These are phyloP conservation scores for Cordilura impudica DNA, from an alignment of 2,888 invertebrate genomes.

Conservation along the genomic window DNA sequence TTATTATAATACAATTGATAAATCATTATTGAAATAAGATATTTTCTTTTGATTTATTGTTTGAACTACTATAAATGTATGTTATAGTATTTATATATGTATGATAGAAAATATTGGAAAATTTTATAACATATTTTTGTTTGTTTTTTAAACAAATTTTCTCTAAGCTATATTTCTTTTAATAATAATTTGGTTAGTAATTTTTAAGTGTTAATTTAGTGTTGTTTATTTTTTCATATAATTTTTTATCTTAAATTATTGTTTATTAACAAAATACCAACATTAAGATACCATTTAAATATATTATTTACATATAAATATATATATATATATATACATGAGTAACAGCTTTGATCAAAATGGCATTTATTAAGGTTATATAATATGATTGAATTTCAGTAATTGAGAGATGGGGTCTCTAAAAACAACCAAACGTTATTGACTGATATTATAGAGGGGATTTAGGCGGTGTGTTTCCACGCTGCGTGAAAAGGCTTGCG, in stretches of 20 bases:
- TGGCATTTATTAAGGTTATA: background rate
- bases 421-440: too few relatives aligned
- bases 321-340: constrained; percentile 11
- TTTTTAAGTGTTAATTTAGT: constrained; percentile 5
- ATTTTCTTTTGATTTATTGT: constrained; percentile 4
- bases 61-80: constrained; percentile 14
- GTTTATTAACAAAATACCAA: constrained; percentile 17
- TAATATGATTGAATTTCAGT: too few relatives aligned
- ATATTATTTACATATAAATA: constrained; percentile 36
- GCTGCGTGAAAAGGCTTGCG: too few relatives aligned
- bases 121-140: background rate
- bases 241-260: background rate
- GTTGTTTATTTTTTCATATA: background rate
- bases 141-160: constrained; percentile 43
- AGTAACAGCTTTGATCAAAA: background rate
- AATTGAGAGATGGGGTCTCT: too few relatives aligned
- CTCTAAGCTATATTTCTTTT: constrained; percentile 24
- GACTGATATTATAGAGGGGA: too few relatives aligned
- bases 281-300: constrained; percentile 5
- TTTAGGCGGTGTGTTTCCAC: too few relatives aligned
- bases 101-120: constrained; percentile 43
- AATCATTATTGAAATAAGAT: constrained; percentile 22
- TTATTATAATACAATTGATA: constrained; percentile 1
- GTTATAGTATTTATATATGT: constrained; percentile 33
- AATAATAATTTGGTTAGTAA: constrained; percentile 21